Evolutionary conservation across 2,113 vertebrate species (phyloP).

Genomic region (Ammodytes dubius): DNA sequence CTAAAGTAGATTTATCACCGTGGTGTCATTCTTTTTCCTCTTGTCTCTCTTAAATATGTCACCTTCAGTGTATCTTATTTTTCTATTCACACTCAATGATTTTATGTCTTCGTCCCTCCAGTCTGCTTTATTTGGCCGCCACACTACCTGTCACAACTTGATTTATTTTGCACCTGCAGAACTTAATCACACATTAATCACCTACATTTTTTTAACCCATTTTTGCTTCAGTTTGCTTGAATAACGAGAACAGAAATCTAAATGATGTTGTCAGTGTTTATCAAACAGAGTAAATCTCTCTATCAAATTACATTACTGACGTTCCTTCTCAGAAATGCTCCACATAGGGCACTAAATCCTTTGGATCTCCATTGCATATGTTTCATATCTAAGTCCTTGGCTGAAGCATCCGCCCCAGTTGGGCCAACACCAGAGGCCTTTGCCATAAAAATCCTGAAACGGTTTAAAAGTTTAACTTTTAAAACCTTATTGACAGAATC

Average conservation of each 20-base stretch:
- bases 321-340: slow-evolving; percentile 41
- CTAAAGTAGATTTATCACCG: background rate
- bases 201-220: background rate
- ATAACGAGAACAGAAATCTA: slow-evolving; percentile 34
- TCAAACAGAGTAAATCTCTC: slow-evolving; percentile 38
- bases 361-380: slow-evolving; percentile 30
- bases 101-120: slow-evolving; percentile 28
- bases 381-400: slow-evolving; percentile 50
- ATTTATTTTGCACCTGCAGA: slow-evolving; percentile 46
- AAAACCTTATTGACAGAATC: slow-evolving; percentile 19
- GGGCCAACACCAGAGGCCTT: slow-evolving; percentile 20
- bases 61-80: slow-evolving; percentile 21
- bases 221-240: slow-evolving; percentile 26
- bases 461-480: slow-evolving; percentile 33
- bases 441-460: slow-evolving; percentile 14
- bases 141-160: slow-evolving; percentile 10
- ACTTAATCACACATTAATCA: slow-evolving; percentile 13
- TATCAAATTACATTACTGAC: slow-evolving; percentile 41
- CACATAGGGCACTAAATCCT: slow-evolving; percentile 43
- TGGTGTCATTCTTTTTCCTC: background rate
- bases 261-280: slow-evolving; percentile 30
- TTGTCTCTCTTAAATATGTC: background rate
- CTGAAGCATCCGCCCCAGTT: slow-evolving; percentile 25
- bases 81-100: background rate
- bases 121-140: slow-evolving; percentile 36